Conservation (phyloP, 2,113 vertebrate species). For the Spea bombifrons region DNA sequence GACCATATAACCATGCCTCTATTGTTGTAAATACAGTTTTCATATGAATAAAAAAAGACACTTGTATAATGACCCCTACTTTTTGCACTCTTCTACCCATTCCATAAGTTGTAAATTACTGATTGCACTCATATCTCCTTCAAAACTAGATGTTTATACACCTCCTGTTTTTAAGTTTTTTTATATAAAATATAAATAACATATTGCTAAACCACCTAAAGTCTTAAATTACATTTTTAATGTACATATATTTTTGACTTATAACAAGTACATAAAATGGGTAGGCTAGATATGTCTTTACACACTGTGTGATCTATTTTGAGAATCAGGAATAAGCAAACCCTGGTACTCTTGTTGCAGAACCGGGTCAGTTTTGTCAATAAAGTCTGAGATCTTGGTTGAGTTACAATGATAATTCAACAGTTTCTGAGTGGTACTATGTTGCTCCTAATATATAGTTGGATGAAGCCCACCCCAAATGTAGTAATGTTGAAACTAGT, state of each 20-base stretch:
- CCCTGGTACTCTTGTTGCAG: not conserved
- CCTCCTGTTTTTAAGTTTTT: not conserved
- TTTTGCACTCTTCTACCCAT: not conserved
- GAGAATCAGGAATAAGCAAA: not conserved
- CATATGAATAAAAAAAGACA: not conserved
- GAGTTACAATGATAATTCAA: too few relatives aligned
- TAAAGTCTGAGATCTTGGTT: too few relatives aligned
- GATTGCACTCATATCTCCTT: not conserved
- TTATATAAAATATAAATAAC: not conserved
- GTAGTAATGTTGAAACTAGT: too few relatives aligned
- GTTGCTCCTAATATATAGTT: too few relatives aligned
- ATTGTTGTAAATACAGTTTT: not conserved
- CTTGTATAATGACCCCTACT: not conserved
- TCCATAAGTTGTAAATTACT: not conserved
- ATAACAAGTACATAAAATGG: not conserved
- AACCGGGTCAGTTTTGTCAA: too few relatives aligned
- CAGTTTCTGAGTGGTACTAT: too few relatives aligned
- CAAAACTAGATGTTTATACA: not conserved
- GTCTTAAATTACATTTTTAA: not conserved
- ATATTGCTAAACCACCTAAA: constrained; percentile 1
- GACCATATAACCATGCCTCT: not conserved
- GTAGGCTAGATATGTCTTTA: not conserved
- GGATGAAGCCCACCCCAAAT: too few relatives aligned
- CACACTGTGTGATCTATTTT: not conserved
- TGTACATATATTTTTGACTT: not conserved